A percentile compares a stretch with the other conserved stretches of the same genome.
phyloP scores from a whole-genome alignment of 2,113 vertebrate genomes.

The Bubalus kerabau region DNA sequence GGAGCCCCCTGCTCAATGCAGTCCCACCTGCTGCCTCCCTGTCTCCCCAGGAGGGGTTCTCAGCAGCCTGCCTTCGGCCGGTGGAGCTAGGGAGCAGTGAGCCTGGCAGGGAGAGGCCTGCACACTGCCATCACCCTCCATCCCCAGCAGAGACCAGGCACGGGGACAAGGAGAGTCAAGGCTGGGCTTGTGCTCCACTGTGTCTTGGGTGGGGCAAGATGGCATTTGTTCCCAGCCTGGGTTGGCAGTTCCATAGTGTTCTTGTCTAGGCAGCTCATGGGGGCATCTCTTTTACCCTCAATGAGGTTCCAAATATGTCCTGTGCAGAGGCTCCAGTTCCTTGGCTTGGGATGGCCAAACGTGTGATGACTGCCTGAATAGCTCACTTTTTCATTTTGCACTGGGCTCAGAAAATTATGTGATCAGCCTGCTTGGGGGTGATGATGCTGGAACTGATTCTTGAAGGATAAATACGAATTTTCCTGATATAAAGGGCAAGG shows the following conservation, averaged over 20 bases:
- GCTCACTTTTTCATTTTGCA: background rate
- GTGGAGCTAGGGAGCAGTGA: background rate
- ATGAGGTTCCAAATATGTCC: background rate
- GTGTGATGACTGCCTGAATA: background rate
- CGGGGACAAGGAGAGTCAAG: background rate
- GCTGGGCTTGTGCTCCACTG: background rate
- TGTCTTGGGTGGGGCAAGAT: background rate
- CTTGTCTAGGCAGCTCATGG: background rate
- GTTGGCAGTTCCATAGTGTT: background rate
- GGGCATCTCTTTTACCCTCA: background rate
- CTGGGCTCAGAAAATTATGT: background rate
- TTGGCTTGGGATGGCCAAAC: background rate
- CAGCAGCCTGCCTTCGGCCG: background rate
- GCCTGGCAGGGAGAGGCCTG: too few species aligned
- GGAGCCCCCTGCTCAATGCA: background rate
- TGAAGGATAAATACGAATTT: background rate
- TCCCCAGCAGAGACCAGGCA: background rate
- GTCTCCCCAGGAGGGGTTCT: background rate
- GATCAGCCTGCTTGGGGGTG: background rate
- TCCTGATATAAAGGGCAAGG: background rate
- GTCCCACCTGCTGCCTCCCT: background rate
- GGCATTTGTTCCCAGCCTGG: background rate
- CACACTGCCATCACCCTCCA: background rate
- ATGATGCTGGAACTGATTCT: background rate
- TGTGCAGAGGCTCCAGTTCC: background rate